A percentile compares a stretch with the other conserved stretches of the same genome.
These are phyloP conservation scores for Pharmacophagus antenor DNA, from an alignment of 2,888 invertebrate genomes.

Conservation along the genomic window DNA sequence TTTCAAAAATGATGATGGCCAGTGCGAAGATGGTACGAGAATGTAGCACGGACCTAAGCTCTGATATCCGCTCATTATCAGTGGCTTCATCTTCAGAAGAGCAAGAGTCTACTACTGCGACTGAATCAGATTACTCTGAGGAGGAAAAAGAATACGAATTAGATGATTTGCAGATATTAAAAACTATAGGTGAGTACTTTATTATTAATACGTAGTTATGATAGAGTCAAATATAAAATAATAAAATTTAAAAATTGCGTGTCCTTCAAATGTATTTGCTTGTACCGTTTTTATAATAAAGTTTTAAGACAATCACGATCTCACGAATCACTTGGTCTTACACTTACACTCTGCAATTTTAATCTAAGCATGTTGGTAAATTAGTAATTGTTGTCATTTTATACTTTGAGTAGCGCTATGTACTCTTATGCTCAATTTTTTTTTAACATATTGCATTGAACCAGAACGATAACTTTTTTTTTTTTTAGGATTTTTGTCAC, in stretches of 20 bases:
- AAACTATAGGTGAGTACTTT: slow-evolving; percentile 90
- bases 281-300: background rate
- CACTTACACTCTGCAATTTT: no score
- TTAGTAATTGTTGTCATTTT: no score
- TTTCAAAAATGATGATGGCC: slow-evolving; percentile 75
- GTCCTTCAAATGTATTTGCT: background rate
- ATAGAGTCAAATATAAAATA: background rate
- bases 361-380: no score
- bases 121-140: slow-evolving; percentile 80
- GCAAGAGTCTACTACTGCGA: slow-evolving; percentile 76
- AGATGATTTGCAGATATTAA: slow-evolving; percentile 91
- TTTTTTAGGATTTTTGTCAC: no score
- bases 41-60: slow-evolving; percentile 76
- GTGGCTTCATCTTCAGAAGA: slow-evolving; percentile 79
- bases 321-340: no score
- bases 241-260: background rate
- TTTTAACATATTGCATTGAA: no score
- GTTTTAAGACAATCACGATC: no score
- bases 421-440: no score
- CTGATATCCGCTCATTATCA: slow-evolving; percentile 73
- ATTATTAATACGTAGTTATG: background rate
- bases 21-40: slow-evolving; percentile 79
- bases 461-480: no score
- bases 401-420: no score
- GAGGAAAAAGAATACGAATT: slow-evolving; percentile 84